Evolutionary conservation across 1,140 invertebrate genomes (phyloP).

Genomic region (Micrasema longulum): DNA sequence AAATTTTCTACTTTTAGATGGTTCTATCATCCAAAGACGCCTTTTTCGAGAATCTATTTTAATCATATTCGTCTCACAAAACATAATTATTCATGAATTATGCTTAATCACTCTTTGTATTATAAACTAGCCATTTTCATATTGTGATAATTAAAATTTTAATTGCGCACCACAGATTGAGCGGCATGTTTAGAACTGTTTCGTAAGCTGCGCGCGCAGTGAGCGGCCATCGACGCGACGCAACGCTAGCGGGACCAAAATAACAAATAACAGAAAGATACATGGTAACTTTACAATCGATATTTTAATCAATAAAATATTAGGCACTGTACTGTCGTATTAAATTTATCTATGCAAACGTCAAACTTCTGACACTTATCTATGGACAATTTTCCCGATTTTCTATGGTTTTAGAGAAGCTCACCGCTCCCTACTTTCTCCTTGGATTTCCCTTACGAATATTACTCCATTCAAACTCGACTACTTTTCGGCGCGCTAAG

Average conservation of each 20-base stretch:
- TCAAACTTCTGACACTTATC: too few relatives aligned
- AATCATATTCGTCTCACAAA: not conserved
- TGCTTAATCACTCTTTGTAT: not conserved
- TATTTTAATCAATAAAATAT: slow-evolving; percentile 38
- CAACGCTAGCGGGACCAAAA: slow-evolving; percentile 31
- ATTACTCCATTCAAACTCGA: too few relatives aligned
- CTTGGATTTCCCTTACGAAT: too few relatives aligned
- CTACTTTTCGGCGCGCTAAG: too few relatives aligned
- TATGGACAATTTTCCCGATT: too few relatives aligned
- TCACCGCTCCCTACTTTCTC: too few relatives aligned
- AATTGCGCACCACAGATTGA: not conserved
- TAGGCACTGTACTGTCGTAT: not conserved
- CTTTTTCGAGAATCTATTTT: too few relatives aligned
- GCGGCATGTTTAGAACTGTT: slow-evolving; percentile 10
- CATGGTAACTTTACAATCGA: slow-evolving; percentile 27
- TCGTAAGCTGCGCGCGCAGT: slow-evolving; percentile 39
- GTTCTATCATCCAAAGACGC: too few relatives aligned
- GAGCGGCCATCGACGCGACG: slow-evolving; percentile 31
- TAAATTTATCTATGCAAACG: too few relatives aligned
- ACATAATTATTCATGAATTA: not conserved
- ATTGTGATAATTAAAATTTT: too few relatives aligned
- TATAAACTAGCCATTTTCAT: not conserved
- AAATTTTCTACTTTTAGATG: too few relatives aligned
- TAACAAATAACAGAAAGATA: slow-evolving; percentile 37
- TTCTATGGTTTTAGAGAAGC: too few relatives aligned